These are phyloP conservation scores for Rhea pennata DNA, from an alignment of 2,113 vertebrate genomes.

Conservation along the genomic window DNA sequence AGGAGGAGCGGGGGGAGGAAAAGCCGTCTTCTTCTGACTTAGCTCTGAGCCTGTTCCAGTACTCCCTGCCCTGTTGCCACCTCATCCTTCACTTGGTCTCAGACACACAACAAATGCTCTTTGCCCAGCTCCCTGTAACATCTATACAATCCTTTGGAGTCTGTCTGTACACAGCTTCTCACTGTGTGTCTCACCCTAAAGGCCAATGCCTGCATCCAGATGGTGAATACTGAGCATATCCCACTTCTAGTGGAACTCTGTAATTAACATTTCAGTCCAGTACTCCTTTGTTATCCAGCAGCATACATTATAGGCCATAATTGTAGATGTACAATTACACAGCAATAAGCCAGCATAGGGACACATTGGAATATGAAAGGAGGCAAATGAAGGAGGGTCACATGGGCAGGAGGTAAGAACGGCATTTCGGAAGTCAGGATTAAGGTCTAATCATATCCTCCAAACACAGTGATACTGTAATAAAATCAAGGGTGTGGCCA, in stretches of 20 bases:
- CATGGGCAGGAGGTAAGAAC: too few relatives aligned
- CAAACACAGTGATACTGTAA: not conserved
- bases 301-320: not conserved
- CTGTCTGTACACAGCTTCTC: not conserved
- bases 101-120: not conserved
- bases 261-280: not conserved
- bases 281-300: not conserved
- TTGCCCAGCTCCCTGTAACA: not conserved
- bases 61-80: not conserved
- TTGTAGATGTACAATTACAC: not conserved
- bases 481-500: not conserved
- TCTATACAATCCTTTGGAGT: not conserved
- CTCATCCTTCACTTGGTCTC: not conserved
- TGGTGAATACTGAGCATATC: not conserved
- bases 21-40: not conserved
- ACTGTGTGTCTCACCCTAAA: not conserved
- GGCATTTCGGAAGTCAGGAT: not conserved
- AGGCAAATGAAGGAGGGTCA: too few relatives aligned
- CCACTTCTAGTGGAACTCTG: not conserved
- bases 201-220: not conserved
- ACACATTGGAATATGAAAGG: not conserved
- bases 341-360: not conserved
- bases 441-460: not conserved
- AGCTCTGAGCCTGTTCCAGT: not conserved
- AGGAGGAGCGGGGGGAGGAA: not conserved